A percentile compares a stretch with the other conserved stretches of the same genome.
Evolutionary conservation across 2,888 invertebrate genomes (phyloP).

Genomic region (Nowickia ferox): DNA sequence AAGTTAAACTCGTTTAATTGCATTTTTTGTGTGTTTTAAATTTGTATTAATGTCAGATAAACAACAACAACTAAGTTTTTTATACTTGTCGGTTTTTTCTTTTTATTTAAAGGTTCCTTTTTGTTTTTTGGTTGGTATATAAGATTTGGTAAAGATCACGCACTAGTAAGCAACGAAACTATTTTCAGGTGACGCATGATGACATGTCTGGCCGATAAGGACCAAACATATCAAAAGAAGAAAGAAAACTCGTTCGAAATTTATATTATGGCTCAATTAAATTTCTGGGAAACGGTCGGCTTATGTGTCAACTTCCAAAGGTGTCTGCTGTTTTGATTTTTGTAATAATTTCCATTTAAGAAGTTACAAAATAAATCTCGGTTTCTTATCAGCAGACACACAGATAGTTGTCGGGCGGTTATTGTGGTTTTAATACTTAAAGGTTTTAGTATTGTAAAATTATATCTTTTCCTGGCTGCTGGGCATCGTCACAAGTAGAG

Average conservation of each 20-base stretch:
- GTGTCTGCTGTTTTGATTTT: slow-evolving; percentile 72
- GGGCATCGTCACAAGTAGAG: slow-evolving; percentile 4
- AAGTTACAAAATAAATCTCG: slow-evolving; percentile 38
- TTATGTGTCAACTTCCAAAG: slow-evolving; percentile 48
- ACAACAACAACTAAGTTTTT: slow-evolving; percentile 41
- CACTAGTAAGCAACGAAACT: slow-evolving; percentile 19
- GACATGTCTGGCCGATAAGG: slow-evolving; percentile 63
- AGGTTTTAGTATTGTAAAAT: slow-evolving; percentile 31
- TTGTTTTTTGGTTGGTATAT: slow-evolving; percentile 40
- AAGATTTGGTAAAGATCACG: slow-evolving; percentile 69
- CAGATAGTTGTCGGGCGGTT: slow-evolving; percentile 72
- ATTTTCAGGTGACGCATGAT: slow-evolving; percentile 62
- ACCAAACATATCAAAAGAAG: neutral
- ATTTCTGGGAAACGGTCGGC: slow-evolving; percentile 76
- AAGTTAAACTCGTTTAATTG: slow-evolving; percentile 9
- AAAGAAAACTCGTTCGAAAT: slow-evolving; percentile 26
- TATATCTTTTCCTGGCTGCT: neutral
- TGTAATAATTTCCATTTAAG: slow-evolving; percentile 68
- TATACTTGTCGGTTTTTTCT: slow-evolving; percentile 31
- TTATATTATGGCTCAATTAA: slow-evolving; percentile 77
- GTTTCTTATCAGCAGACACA: slow-evolving; percentile 61
- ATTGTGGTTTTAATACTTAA: slow-evolving; percentile 76
- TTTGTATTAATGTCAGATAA: slow-evolving; percentile 55
- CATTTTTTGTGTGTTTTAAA: slow-evolving; percentile 33
- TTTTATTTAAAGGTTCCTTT: slow-evolving; percentile 23